Conservation (phyloP, 2,888 invertebrate genomes). For the Alitta virens region DNA sequence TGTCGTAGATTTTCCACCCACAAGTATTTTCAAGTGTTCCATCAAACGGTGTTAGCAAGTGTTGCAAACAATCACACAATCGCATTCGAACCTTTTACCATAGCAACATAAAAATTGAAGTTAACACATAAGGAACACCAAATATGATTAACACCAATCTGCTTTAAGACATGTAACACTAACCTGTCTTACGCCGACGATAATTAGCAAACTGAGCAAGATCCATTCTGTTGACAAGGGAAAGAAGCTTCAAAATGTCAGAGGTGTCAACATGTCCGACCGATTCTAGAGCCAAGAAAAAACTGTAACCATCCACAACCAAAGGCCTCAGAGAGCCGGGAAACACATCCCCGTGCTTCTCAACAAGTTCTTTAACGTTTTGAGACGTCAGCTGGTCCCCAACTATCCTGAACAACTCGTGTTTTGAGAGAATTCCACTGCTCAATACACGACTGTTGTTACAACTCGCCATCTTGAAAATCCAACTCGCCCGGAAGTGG, state of each 20-base stretch:
- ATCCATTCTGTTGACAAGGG: slow-evolving; percentile 34
- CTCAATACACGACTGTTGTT: not conserved
- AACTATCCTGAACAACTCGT: slow-evolving; percentile 37
- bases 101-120: too few species aligned
- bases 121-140: too few species aligned
- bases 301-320: slow-evolving; percentile 35
- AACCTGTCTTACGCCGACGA: slow-evolving; percentile 33
- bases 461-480: slow-evolving; percentile 13
- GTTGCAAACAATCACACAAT: too few species aligned
- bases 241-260: slow-evolving; percentile 31
- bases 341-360: slow-evolving; percentile 29
- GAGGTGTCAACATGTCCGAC: slow-evolving; percentile 33
- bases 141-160: too few species aligned
- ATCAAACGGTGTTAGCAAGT: too few species aligned
- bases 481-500: not conserved
- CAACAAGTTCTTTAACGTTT: slow-evolving; percentile 29
- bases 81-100: too few species aligned
- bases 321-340: slow-evolving; percentile 23
- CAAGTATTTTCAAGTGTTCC: too few species aligned
- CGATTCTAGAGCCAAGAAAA: slow-evolving; percentile 35
- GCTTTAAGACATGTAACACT: not conserved
- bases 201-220: slow-evolving; percentile 35
- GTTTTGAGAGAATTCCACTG: slow-evolving; percentile 21
- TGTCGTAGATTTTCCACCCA: too few species aligned
- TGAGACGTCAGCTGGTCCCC: slow-evolving; percentile 34